Evolutionary conservation across 2,113 vertebrate species (phyloP).

Genomic region (Progne subis): DNA sequence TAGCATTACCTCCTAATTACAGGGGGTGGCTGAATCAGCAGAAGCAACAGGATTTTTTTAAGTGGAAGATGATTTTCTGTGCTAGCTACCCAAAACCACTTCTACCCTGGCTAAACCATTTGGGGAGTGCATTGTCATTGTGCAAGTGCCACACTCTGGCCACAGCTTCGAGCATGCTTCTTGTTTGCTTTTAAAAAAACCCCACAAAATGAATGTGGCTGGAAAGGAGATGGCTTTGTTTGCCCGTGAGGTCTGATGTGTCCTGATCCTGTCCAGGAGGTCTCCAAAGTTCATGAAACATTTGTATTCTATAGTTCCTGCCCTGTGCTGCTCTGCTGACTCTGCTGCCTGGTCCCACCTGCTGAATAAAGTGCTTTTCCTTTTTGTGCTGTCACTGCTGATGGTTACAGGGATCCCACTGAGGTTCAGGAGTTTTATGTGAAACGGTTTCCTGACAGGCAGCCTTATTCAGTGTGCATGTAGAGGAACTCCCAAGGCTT

Average conservation of each 20-base stretch:
- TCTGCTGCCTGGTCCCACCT: neutral
- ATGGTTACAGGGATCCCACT: neutral
- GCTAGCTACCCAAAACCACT: neutral
- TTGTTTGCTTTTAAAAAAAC: neutral
- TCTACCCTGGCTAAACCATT: neutral
- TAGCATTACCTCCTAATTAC: neutral
- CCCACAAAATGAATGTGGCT: neutral
- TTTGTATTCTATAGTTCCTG: neutral
- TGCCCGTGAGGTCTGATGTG: neutral
- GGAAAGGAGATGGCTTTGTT: neutral
- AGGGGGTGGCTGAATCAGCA: neutral
- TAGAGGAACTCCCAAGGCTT: neutral
- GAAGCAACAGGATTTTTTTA: neutral
- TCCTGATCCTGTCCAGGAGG: neutral
- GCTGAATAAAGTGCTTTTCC: neutral
- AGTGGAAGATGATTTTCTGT: neutral
- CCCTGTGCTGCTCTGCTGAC: neutral
- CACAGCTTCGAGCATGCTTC: neutral
- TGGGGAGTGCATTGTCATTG: neutral
- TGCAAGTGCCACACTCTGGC: neutral
- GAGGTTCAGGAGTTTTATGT: neutral
- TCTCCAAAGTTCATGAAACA: conserved; percentile 2
- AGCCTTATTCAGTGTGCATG: neutral
- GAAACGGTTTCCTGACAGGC: neutral
- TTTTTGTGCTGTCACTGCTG: neutral